Base-by-base conservation (phyloP, 92 coral and sea anemone species). In the Heliopora coerulea region DNA sequence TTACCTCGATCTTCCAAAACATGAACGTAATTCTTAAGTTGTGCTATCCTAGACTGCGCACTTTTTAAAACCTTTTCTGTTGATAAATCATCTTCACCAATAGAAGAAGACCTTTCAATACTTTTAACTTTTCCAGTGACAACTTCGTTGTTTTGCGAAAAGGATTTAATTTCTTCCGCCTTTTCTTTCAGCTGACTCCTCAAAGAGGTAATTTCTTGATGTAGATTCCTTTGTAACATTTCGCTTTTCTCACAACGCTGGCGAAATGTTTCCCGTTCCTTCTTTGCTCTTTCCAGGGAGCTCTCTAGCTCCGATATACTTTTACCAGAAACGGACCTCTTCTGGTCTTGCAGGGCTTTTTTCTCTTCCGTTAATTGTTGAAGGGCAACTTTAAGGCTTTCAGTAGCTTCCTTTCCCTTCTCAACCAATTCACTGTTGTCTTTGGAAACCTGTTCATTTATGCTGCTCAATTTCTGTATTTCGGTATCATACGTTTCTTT, bases 351-450 rank as follows among this genome's bases (percentile, higher is more conserved):
- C 52, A 92, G 88, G 12, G 84, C 73, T 49, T 86, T 85, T 40
- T 84, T 93, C 49, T 93, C 98, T 62, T 93, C 91, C 54, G 91
- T 93, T 29, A 93, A 62, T 78, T 93, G 91, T 15, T 87, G 96
- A 18, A 90, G 80, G 1, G 96, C 98, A n/a, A 91, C 80, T 63
- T 86, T 88, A 27, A 93, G 63, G 15, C 85, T 89, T 54, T 85
- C 84, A 11, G 68, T 84, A 34, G 83, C 80, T 33, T 89, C 88
- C 3, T 72, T 57, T 3, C 88, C 83, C 49, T 85, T 87, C 21
- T 41, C 62, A 7, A 68, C 58, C 33, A 84, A 61, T 24, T 35
- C 72, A 20, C 80, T 76, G 8, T 76, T 82, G 42, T 62, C 89
- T 19, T 80, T 70, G 2, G 84, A 78, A 32, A 75, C 84, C 23